Evolutionary conservation across 2,797 vertebrate species (phyloP), one percentile per base, ranked within the genome.

Genomic region (Apogon hyalosoma): DNA sequence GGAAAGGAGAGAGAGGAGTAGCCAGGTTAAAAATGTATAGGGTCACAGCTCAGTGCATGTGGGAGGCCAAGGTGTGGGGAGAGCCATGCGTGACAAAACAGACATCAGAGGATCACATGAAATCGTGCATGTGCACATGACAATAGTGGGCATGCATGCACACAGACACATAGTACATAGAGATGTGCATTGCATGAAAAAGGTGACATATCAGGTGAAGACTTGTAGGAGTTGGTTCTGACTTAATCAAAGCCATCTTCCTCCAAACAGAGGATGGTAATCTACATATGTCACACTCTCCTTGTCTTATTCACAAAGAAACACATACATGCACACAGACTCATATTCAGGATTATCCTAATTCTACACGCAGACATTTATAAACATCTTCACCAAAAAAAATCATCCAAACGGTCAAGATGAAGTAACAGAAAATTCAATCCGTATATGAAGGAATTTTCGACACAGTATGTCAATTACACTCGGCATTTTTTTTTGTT

Each of bases 51-150:
- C 82, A 77, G 77, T 84, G 86, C 85, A 77, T 16, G 59, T 84
- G 77, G 75, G 85, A 86, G 85, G 86, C 81, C 73, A 83, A 80
- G 82, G 85, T 87, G 88, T 89, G 65, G 50, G 66, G 76, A 75
- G 63, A 84, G 68, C 70, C 88, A 88, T 82, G 86, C 49, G 70
- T 86, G 83, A 88, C 90, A 88, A 88, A 90, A 87, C 83, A 86
- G 84, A 87, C 85, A 89, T 87, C 84, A 86, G 62, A 80, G 69
- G 80, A 86, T 88, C 85, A 86, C 81, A 87, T 79, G 82, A 67
- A 66, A 69, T 68, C 43, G 5, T 7, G 31, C 63, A 73, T 67
- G 70, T 53, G 12, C 58, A 58, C 66, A 69, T 43, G 38, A 66
- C 73, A 69, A 73, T 49, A 69, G 14, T 45, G 24, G 13, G 73